These are phyloP conservation scores for Aphaenogaster floridana DNA, from an alignment of 1,140 invertebrate species.

Conservation along the genomic window DNA sequence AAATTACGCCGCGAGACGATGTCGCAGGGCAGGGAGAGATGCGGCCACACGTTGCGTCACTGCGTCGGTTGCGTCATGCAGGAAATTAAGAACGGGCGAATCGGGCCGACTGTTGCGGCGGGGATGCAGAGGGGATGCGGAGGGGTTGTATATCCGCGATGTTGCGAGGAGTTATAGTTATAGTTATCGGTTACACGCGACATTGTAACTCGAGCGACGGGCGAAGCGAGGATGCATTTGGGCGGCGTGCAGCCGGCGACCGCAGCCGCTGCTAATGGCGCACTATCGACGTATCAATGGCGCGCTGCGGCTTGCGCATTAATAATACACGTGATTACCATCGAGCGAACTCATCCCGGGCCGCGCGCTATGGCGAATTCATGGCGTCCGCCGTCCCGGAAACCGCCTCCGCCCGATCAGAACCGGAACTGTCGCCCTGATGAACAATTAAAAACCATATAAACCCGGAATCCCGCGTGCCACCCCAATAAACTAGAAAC, in stretches of 20 bases:
- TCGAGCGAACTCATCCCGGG: constrained; percentile 66
- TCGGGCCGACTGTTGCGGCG: background rate
- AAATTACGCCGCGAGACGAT: background rate
- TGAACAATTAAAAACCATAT: constrained; percentile 19
- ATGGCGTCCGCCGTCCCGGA: constrained; percentile 23
- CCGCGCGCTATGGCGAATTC: constrained; percentile 64
- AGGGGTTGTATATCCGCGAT: background rate
- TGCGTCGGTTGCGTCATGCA: background rate
- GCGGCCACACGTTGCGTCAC: background rate
- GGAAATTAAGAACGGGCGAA: constrained; percentile 23
- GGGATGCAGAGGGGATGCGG: no score
- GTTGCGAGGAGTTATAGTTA: constrained; percentile 45
- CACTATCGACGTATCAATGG: constrained; percentile 75
- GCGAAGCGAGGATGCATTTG: constrained; percentile 3
- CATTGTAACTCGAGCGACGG: constrained; percentile 64
- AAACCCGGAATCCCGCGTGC: no score
- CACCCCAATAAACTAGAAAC: background rate
- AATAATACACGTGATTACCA: constrained; percentile 75
- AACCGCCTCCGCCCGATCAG: constrained; percentile 3
- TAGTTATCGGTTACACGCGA: constrained; percentile 62
- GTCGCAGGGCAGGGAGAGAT: background rate
- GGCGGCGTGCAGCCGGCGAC: constrained; percentile 19
- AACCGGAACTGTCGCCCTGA: constrained; percentile 6
- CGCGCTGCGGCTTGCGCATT: constrained; percentile 70
- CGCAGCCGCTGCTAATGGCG: constrained; percentile 66